Conservation (phyloP, 2,888 invertebrate species). For the Platyscelio sp. region DNA sequence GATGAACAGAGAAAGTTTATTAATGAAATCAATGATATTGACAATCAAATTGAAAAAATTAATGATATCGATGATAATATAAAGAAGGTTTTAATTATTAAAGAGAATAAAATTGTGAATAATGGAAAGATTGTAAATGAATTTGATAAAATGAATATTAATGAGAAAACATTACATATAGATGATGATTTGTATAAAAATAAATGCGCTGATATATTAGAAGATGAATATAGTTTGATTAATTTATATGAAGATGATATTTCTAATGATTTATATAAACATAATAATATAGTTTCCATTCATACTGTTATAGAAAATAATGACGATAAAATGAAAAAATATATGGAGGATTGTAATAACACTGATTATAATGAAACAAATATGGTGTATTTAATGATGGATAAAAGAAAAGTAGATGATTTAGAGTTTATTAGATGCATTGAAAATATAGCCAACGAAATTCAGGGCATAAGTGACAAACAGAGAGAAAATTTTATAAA, state of each 20-base stretch:
- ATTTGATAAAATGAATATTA: not conserved
- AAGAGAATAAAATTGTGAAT: not conserved
- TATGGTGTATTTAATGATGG: too few species aligned
- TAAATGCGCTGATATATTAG: not conserved
- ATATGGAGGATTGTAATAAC: too few species aligned
- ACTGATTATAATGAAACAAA: too few species aligned
- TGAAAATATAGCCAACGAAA: not conserved
- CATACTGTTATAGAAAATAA: not conserved
- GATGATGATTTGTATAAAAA: not conserved
- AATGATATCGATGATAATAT: not conserved
- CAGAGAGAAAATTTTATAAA: not conserved
- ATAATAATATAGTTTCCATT: too few species aligned
- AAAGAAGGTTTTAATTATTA: not conserved
- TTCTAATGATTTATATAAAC: too few species aligned
- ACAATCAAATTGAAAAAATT: too few species aligned
- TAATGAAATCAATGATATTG: too few species aligned
- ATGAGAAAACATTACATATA: not conserved
- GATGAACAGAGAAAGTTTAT: too few species aligned
- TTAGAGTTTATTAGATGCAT: conserved; percentile 37
- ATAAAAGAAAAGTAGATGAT: too few species aligned
- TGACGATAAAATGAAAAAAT: not conserved
- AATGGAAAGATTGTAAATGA: not conserved
- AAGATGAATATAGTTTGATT: too few species aligned
- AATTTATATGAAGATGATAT: too few species aligned
- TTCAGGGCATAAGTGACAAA: not conserved